Conservation (phyloP, 2,888 invertebrate genomes). For the Cheilosia grossa region DNA sequence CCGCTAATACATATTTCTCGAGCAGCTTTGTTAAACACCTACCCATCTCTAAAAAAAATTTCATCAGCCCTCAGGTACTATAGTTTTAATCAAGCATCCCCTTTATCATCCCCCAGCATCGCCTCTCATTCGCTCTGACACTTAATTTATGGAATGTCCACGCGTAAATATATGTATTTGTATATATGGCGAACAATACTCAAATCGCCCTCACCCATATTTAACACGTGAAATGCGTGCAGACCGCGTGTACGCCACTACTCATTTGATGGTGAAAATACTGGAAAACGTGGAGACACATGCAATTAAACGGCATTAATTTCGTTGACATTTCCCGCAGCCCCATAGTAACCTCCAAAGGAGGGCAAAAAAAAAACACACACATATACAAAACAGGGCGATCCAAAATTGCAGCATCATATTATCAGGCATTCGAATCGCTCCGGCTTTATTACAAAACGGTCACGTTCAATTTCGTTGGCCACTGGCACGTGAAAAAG, state of each 20-base stretch:
- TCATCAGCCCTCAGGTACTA: too few relatives aligned
- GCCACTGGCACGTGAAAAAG: conserved; percentile 70
- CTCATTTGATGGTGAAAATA: conserved; percentile 44
- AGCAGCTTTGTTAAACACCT: too few relatives aligned
- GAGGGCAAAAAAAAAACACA: background rate
- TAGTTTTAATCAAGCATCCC: background rate
- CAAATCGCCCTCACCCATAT: background rate
- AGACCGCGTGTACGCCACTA: conserved; percentile 29
- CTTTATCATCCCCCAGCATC: background rate
- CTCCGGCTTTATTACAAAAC: conserved; percentile 64
- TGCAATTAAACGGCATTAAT: conserved; percentile 69
- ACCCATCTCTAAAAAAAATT: too few relatives aligned
- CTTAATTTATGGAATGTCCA: conserved; percentile 10
- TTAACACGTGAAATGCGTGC: conserved; percentile 18
- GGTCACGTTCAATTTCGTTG: conserved; percentile 67
- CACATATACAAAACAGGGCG: too few relatives aligned
- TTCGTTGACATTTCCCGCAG: conserved; percentile 43
- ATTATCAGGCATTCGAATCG: conserved; percentile 28
- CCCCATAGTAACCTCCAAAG: background rate
- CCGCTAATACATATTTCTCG: too few relatives aligned
- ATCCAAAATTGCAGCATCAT: background rate
- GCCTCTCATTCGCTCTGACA: background rate
- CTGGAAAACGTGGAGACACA: conserved; percentile 50
- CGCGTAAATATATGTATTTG: background rate
- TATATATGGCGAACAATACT: background rate